A percentile compares a stretch with the other conserved stretches of the same genome.
Evolutionary conservation across 2,888 invertebrate species (phyloP).

Genomic region (Pseudoips prasinana): DNA sequence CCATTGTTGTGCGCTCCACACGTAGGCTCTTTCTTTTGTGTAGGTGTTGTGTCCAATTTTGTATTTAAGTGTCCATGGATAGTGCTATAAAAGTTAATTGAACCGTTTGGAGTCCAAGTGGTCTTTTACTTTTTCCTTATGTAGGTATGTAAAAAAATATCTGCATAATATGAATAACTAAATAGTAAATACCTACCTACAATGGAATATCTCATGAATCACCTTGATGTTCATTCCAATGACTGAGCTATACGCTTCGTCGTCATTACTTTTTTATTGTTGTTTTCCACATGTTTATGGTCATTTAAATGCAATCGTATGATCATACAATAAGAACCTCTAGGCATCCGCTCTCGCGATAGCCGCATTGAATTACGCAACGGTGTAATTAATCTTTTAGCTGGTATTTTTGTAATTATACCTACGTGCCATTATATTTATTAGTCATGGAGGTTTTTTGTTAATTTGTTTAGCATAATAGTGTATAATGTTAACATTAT

Average conservation of each 20-base stretch:
- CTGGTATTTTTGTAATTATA: no score
- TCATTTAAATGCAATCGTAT: constrained; percentile 21
- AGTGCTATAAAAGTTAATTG: constrained; percentile 8
- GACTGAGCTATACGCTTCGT: constrained; percentile 14
- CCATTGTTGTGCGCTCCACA: constrained; percentile 62
- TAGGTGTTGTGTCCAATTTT: constrained; percentile 51
- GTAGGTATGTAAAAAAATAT: no score
- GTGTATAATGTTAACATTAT: no score
- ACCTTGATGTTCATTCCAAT: constrained; percentile 8
- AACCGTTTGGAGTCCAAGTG: constrained; percentile 3
- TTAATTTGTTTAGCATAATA: no score
- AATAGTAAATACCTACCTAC: neutral
- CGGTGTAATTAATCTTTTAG: no score
- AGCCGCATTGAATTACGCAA: no score
- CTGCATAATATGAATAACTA: no score
- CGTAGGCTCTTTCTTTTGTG: constrained; percentile 56
- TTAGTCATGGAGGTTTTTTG: no score
- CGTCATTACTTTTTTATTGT: constrained; percentile 17
- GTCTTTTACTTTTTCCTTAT: no score
- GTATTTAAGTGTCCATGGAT: constrained; percentile 13
- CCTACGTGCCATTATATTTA: no score
- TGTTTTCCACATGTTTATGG: constrained; percentile 20
- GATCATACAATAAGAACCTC: no score
- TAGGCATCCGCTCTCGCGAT: no score
- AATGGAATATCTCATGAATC: constrained; percentile 6